Base-by-base conservation (phyloP, 2,888 invertebrate species). In the Arctia plantaginis region DNA sequence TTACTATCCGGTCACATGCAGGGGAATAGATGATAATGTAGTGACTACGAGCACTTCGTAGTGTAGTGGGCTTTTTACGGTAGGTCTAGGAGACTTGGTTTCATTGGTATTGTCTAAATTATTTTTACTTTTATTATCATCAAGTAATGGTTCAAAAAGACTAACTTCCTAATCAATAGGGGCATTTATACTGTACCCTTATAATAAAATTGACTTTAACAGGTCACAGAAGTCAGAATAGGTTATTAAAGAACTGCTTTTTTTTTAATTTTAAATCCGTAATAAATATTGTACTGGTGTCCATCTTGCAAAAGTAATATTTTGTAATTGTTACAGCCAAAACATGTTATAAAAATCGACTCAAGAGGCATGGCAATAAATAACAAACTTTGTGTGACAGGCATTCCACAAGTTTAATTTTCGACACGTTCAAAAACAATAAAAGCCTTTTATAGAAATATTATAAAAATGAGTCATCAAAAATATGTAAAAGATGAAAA, bases 391-490 rank as follows among this genome's bases (percentile, higher is more conserved):
- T 55, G 51, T 69, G 59, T 71, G 74, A 71, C 74, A 74, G 66
- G 69, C 51, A 68, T n/a, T 44, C 47, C 30, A 55, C 35, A 35
- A 6, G 51, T 1, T 27, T 51, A 55, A 66, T 75, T 75, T 72
- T 75, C 69, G 30, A 66, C 27, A 62, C 27, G 51, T 64, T 33
- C 62, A 75, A 71, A 76, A 76, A 71, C 47, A 13, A 71, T 41
- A 30, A 39, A 30, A 30, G 44, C 66, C 33, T 72, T 69, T 70
- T 41, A 51, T 73, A 30, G 39, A 71, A 73, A 73, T 71, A 55
- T 67, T 64, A 65, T 73, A 65, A n/a, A 27, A 23, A 35, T 76
- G 73, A 76, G 64, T 76, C 76, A 76, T 66, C 18, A 30, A 30
- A 44, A n/a, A n/a, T 71, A n/a, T 67, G 64, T 51, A 68, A 33